These are phyloP conservation scores for Apomyelois bistriatella DNA, from an alignment of 2,888 invertebrate genomes.

Conservation along the genomic window DNA sequence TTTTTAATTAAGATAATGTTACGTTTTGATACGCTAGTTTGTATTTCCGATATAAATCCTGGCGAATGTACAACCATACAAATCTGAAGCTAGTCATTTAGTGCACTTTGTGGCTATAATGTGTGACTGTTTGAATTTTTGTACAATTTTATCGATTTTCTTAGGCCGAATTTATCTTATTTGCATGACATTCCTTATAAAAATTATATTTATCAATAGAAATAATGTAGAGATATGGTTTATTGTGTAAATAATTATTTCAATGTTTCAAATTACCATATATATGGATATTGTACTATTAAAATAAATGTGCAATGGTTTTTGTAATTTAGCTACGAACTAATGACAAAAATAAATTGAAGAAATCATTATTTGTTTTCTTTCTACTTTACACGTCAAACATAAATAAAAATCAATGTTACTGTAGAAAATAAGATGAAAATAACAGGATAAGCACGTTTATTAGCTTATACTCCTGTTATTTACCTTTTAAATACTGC, in stretches of 20 bases:
- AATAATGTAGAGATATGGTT: background rate
- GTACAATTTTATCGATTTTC: background rate
- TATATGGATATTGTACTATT: slow-evolving; percentile 13
- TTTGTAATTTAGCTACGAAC: slow-evolving; percentile 45
- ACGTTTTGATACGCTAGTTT: background rate
- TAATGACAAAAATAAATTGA: slow-evolving; percentile 31
- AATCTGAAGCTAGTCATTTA: slow-evolving; percentile 17
- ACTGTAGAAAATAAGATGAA: too few species aligned
- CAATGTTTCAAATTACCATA: slow-evolving; percentile 11
- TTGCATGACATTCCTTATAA: background rate
- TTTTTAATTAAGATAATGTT: background rate
- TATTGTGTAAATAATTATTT: slow-evolving; percentile 22
- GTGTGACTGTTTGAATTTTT: slow-evolving; percentile 5
- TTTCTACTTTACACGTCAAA: background rate
- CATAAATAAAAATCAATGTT: too few species aligned
- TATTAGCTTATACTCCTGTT: too few species aligned
- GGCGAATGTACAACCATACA: background rate
- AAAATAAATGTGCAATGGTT: slow-evolving; percentile 34
- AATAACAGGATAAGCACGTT: too few species aligned
- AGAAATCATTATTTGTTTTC: slow-evolving; percentile 10
- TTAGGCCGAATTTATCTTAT: background rate
- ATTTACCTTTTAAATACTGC: too few species aligned
- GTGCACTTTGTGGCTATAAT: slow-evolving; percentile 8
- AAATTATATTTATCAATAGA: background rate
- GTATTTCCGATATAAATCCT: too few species aligned